Conservation (phyloP, 2,888 invertebrate genomes). For the Capitulum mitella region DNA sequence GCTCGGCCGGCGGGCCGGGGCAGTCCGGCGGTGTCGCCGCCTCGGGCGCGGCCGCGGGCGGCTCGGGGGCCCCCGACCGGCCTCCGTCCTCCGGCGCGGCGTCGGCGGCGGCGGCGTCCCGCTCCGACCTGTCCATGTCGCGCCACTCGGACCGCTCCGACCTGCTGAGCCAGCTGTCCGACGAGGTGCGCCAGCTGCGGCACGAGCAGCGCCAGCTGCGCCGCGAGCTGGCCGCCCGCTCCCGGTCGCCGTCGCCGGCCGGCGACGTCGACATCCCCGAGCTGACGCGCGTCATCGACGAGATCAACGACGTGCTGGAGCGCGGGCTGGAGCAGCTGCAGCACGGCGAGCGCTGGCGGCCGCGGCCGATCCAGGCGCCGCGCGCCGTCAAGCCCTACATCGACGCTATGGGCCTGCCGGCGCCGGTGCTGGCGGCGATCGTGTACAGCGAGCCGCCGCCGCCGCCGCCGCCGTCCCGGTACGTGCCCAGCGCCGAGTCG, state of each 20-base stretch:
- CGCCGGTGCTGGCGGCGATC: background rate
- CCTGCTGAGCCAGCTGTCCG: slow-evolving; percentile 6
- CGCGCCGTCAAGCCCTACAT: background rate
- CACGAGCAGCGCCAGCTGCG: background rate
- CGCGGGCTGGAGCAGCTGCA: background rate
- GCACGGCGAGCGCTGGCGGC: background rate
- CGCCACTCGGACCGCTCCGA: background rate
- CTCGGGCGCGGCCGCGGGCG: background rate
- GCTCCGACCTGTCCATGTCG: background rate
- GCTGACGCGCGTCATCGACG: background rate
- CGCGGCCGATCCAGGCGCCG: background rate
- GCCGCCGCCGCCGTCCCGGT: background rate
- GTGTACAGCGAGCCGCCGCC: slow-evolving; percentile 11
- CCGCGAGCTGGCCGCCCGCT: background rate
- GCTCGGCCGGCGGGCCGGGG: background rate
- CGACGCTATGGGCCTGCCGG: slow-evolving; percentile 5
- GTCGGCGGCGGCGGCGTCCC: background rate
- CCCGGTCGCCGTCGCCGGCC: background rate
- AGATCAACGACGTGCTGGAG: slow-evolving; percentile 16
- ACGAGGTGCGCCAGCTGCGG: slow-evolving; percentile 21
- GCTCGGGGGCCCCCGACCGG: background rate
- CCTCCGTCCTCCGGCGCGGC: too few relatives aligned
- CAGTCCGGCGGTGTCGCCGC: background rate
- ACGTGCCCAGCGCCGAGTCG: background rate
- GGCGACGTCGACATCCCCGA: background rate